Base-by-base conservation (phyloP, 2,888 invertebrate species). In the Ptilodon capucinus region DNA sequence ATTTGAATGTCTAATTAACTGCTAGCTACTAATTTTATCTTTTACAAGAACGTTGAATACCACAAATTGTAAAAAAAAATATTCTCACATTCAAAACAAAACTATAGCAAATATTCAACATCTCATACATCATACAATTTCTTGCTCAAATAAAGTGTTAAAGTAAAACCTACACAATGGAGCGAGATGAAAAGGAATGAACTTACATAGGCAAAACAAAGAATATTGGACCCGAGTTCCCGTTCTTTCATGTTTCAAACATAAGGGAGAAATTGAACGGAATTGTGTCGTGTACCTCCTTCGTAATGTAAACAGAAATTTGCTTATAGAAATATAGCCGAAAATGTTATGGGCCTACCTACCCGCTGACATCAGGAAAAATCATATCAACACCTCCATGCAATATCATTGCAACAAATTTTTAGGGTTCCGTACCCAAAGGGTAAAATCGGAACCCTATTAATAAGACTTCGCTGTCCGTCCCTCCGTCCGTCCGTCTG, bases 81-180 rank as follows among this genome's bases (percentile, higher is more conserved):
- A 28, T 28, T 28, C n/a, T n/a, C 2, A n/a, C 25, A 4, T 11
- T 11, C 3, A 28, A 11, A 28, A 28, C 28, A 28, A 28, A 28
- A n/a, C 28, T n/a, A 28, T 3, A 30, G 13, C 5, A 41, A 18
- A 30, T 9, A 30, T 30, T 28, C 18, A 18, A 9, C n/a, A 13
- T 41, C 30, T 14, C 28, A 25, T 5, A 17, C 41, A 32, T 30
- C n/a, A 30, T 11, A 18, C 36, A 36, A 36, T 36, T 11, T 11
- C 39, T 13, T 39, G 19, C 19, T 32, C 34, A 21, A 42, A 42
- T 30, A 41, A 41, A 30, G 41, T 35, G 28, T 34, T 21, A 42
- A 41, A 30, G 28, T 21, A 19, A 6, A 41, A 13, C 21, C 1
- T 42, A 18, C 34, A 13, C 17, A 30, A 34, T 21, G 34, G 16